Evolutionary conservation across 2,797 vertebrate genomes (phyloP), one percentile per base, ranked within the genome.

Genomic region (Protonibea diacanthus): DNA sequence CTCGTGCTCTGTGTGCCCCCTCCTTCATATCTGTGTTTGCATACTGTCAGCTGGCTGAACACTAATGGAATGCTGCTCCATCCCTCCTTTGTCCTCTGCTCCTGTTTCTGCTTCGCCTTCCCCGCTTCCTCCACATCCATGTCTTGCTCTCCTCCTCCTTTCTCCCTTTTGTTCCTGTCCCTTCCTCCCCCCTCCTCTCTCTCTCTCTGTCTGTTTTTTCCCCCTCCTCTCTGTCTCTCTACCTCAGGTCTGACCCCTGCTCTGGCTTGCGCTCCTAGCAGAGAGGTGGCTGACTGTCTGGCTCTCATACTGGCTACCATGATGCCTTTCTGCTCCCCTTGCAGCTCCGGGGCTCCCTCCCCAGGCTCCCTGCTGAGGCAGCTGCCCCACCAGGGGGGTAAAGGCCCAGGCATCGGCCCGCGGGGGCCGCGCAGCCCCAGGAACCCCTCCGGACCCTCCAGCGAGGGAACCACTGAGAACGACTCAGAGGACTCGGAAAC

Each of bases 301-400:
- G 97, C 97, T 95, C 97, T 99, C 95, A 98, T 99, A 97, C 95
- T 99, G 97, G 97, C 97, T 96, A 95, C 98, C 97, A 99, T 99
- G 98, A 98, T 97, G 96, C 97, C 97, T 97, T 97, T 98, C 93
- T 96, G 94, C 95, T 98, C 97, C 97, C 97, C 97, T 96, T 97
- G 96, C 97, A 97, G 96, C 94, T 97, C 97, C 91, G 93, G 97
- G 94, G 96, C 95, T 81, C 93, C 97, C 87, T 96, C 96, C 94
- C 97, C 97, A 96, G 96, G 96, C 91, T 91, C 95, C 96, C 95
- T 96, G 93, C 93, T 97, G 93, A 96, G 94, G 87, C 90, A 90
- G 61, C 81, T 93, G 55, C 93, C 94, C 81, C 82, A 69, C 74
- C 86, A 85, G 78, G 90, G 80, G 70, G 75, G 67, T 21, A 93